Percentiles rank a stretch among this genome's conserved stretches.
Conservation (phyloP, 2,888 invertebrate genomes). For the Gandaritis pyraliata region DNA sequence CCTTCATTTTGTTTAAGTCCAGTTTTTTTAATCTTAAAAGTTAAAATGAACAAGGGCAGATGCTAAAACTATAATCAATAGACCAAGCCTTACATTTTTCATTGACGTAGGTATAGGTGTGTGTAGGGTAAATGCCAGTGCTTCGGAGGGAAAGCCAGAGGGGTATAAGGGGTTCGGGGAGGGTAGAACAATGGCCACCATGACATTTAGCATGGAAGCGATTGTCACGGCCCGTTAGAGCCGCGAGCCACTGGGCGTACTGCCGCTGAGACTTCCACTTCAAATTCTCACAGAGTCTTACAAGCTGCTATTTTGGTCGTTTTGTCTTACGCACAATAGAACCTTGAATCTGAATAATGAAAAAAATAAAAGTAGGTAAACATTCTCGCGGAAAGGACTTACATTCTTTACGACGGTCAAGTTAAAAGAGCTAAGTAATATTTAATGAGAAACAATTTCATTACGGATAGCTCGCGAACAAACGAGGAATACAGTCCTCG, state of each 20-base stretch:
- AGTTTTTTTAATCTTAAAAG: neutral
- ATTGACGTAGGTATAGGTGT: slow-evolving; percentile 62
- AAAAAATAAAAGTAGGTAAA: slow-evolving; percentile 22
- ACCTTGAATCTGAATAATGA: slow-evolving; percentile 27
- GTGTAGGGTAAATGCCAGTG: slow-evolving; percentile 74
- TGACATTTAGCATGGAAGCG: slow-evolving; percentile 84
- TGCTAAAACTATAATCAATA: slow-evolving; percentile 57
- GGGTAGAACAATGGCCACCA: slow-evolving; percentile 80
- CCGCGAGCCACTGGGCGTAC: slow-evolving; percentile 71
- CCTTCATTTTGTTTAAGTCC: slow-evolving; percentile 4
- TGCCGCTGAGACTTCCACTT: slow-evolving; percentile 67
- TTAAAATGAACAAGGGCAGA: neutral
- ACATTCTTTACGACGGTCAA: slow-evolving; percentile 12
- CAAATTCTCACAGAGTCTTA: slow-evolving; percentile 63
- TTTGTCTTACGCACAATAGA: slow-evolving; percentile 32
- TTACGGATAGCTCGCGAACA: slow-evolving; percentile 36
- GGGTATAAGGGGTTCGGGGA: slow-evolving; percentile 52
- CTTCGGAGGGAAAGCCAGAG: slow-evolving; percentile 64
- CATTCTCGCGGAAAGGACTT: neutral
- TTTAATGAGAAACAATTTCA: slow-evolving; percentile 42
- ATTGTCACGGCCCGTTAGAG: slow-evolving; percentile 81
- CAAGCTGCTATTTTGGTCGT: slow-evolving; percentile 35
- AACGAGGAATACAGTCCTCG: slow-evolving; percentile 45
- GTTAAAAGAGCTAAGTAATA: slow-evolving; percentile 33
- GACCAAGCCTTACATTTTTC: slow-evolving; percentile 66